A percentile compares a stretch with the other conserved stretches of the same genome.
Conservation (phyloP, 2,797 vertebrate species). For the Pelochelys cantorii region DNA sequence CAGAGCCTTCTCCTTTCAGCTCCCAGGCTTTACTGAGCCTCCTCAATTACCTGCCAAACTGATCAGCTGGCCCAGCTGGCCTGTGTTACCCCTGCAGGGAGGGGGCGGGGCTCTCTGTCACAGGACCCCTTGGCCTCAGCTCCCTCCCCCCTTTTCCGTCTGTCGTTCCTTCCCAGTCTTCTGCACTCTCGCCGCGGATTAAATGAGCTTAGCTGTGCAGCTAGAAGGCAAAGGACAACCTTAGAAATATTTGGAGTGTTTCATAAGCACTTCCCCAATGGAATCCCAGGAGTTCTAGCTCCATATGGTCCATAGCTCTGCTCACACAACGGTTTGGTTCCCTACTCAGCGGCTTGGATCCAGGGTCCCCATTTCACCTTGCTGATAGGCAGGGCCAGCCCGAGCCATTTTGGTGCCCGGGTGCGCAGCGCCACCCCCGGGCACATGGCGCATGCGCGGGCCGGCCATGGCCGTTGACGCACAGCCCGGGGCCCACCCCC, state of each 20-base stretch:
- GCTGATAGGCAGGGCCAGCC: too few relatives aligned
- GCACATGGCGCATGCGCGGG: too few relatives aligned
- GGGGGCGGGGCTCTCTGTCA: too few relatives aligned
- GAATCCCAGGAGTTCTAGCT: conserved; percentile 58
- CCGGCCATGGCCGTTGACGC: too few relatives aligned
- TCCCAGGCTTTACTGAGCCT: too few relatives aligned
- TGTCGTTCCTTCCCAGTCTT: neutral
- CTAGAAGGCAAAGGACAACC: conserved; percentile 14
- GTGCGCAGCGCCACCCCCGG: too few relatives aligned
- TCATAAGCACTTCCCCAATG: conserved; percentile 24
- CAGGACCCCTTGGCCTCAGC: neutral
- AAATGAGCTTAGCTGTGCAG: conserved; percentile 54
- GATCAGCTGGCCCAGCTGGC: too few relatives aligned
- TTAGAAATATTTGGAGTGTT: conserved; percentile 3
- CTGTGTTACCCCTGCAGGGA: too few relatives aligned
- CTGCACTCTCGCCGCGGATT: neutral
- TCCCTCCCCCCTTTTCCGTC: neutral
- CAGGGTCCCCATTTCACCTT: conserved; percentile 8
- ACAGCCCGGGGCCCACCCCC: too few relatives aligned
- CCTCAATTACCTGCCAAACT: too few relatives aligned
- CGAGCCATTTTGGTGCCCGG: too few relatives aligned
- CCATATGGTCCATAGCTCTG: conserved; percentile 63
- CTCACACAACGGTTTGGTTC: conserved; percentile 19
- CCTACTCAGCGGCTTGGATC: conserved; percentile 62
- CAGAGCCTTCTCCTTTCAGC: too few relatives aligned